Conservation (phyloP, 2,888 invertebrate genomes). For the Drosophila pegasa region DNA sequence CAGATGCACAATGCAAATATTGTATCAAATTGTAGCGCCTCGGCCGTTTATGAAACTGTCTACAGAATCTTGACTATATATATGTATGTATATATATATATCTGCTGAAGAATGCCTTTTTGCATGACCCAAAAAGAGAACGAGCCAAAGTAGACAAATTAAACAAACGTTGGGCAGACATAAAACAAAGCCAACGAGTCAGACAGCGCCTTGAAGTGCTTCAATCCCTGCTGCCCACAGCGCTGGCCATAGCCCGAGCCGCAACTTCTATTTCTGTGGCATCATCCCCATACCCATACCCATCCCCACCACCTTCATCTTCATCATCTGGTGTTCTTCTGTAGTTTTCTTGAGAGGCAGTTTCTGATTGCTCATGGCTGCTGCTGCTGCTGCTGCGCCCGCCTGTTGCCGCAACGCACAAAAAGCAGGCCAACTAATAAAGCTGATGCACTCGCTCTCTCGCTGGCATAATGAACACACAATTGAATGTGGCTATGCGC, state of each 20-base stretch:
- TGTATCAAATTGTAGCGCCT: slow-evolving; percentile 37
- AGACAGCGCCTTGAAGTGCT: slow-evolving; percentile 69
- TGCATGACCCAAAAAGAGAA: slow-evolving; percentile 58
- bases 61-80: slow-evolving; percentile 4
- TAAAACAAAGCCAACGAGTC: slow-evolving; percentile 54
- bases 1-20: slow-evolving; percentile 42
- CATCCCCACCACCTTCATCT: slow-evolving; percentile 9
- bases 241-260: background rate
- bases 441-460: slow-evolving; percentile 56
- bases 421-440: slow-evolving; percentile 72
- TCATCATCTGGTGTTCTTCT: slow-evolving; percentile 31
- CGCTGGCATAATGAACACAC: slow-evolving; percentile 37
- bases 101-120: slow-evolving; percentile 30
- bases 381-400: slow-evolving; percentile 22
- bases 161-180: slow-evolving; percentile 66
- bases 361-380: slow-evolving; percentile 39
- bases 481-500: slow-evolving; percentile 40
- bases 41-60: slow-evolving; percentile 20
- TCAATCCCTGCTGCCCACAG: slow-evolving; percentile 35
- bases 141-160: slow-evolving; percentile 71
- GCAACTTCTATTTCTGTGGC: slow-evolving; percentile 70
- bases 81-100: background rate
- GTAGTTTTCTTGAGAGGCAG: slow-evolving; percentile 31
- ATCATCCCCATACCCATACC: slow-evolving; percentile 16
- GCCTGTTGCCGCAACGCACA: slow-evolving; percentile 16